Evolutionary conservation across 2,888 invertebrate species (phyloP).

Genomic region (Callimorpha dominula): DNA sequence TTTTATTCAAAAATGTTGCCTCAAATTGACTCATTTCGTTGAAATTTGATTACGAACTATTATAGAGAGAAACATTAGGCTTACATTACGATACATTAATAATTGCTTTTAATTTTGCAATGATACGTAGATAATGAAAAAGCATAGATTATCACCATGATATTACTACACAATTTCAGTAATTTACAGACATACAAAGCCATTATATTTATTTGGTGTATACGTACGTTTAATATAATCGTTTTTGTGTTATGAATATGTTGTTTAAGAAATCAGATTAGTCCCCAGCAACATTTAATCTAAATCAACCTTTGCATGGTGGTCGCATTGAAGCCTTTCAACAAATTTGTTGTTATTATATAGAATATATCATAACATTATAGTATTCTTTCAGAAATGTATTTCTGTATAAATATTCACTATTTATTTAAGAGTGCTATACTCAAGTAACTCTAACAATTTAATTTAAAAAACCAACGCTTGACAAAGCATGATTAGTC

Average conservation of each 20-base stretch:
- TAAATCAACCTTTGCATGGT: neutral
- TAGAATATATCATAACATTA: neutral
- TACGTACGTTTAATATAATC: too few species aligned
- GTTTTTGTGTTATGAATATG: neutral
- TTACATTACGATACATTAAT: neutral
- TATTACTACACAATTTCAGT: neutral
- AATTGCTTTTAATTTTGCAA: neutral
- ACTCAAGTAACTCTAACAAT: conserved; percentile 1
- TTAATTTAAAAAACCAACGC: neutral
- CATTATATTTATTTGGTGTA: neutral
- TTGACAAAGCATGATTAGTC: neutral
- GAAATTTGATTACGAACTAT: neutral
- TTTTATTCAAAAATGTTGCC: neutral
- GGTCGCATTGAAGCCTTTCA: conserved; percentile 1
- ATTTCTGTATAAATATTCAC: neutral
- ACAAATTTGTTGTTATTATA: neutral
- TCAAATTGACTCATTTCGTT: neutral
- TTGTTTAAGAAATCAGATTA: neutral
- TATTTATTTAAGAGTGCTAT: neutral
- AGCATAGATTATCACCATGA: neutral
- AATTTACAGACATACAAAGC: neutral
- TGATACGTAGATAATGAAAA: neutral
- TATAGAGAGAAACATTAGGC: neutral
- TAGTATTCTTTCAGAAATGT: neutral
- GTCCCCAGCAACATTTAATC: neutral